Evolutionary conservation across 2,113 vertebrate genomes (phyloP).

Genomic region (Nycticebus coucang): DNA sequence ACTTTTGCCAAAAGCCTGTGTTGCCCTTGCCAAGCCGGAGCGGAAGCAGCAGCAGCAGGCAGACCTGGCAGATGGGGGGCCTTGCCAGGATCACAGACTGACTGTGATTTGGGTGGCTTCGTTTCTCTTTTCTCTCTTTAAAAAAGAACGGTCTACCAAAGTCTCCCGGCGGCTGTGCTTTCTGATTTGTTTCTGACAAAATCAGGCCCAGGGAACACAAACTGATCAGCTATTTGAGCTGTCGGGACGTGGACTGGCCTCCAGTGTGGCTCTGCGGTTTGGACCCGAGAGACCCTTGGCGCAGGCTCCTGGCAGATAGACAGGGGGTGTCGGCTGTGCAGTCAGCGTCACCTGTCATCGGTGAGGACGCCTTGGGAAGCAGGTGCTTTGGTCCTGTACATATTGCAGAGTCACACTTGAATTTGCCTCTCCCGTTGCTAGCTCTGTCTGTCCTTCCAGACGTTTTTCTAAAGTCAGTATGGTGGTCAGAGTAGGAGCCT

Average conservation of each 20-base stretch:
- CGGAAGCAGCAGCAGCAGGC: not conserved
- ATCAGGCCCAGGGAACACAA: not conserved
- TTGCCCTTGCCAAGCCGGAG: not conserved
- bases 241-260: not conserved
- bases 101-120: not conserved
- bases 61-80: not conserved
- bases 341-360: rapidly evolving
- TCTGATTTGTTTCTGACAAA: not conserved
- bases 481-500: not conserved
- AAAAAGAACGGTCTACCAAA: not conserved
- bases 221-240: not conserved
- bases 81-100: not conserved
- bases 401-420: not conserved
- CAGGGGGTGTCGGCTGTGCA: rapidly evolving
- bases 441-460: not conserved
- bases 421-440: not conserved
- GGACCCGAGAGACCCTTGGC: not conserved
- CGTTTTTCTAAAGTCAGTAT: not conserved
- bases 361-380: not conserved
- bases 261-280: not conserved
- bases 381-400: too few species aligned
- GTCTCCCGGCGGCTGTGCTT: not conserved
- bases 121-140: not conserved
- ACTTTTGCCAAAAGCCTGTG: not conserved
- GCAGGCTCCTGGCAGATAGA: not conserved